A percentile compares a stretch with the other conserved stretches of the same genome.
phyloP scores from a whole-genome alignment of 64 coral and sea anemone genomes.

The Trachythela sp. region DNA sequence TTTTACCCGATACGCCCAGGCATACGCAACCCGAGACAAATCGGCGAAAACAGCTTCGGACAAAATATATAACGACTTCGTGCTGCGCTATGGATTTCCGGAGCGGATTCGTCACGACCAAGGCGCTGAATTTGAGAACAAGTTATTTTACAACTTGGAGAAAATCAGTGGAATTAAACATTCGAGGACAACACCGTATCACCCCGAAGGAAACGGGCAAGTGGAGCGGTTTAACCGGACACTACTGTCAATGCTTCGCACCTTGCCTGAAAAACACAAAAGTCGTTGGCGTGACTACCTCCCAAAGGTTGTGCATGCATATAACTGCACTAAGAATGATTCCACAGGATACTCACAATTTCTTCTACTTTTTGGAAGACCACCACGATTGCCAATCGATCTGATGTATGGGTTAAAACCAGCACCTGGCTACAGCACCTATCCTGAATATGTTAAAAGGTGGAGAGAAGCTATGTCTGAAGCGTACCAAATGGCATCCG shows the following conservation, averaged over 20 bases:
- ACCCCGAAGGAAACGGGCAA: not conserved
- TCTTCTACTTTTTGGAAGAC: not conserved
- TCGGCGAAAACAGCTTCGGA: not conserved
- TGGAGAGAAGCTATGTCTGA: not conserved
- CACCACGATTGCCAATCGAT: not conserved
- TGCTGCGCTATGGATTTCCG: not conserved
- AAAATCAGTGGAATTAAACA: not conserved
- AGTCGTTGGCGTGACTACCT: not conserved
- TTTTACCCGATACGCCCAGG: slow-evolving; percentile 24
- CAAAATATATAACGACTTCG: not conserved
- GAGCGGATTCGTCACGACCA: slow-evolving; percentile 31
- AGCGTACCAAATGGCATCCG: not conserved
- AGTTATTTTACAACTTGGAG: not conserved
- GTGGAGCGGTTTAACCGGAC: not conserved
- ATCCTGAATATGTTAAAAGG: not conserved
- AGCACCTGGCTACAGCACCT: not conserved
- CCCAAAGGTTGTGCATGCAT: not conserved
- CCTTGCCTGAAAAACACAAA: not conserved
- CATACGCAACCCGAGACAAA: not conserved
- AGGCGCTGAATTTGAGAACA: slow-evolving; percentile 1
- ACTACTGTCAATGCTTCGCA: not conserved
- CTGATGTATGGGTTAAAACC: not conserved
- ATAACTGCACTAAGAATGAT: not conserved
- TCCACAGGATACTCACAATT: not conserved
- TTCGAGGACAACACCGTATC: not conserved